Base-by-base conservation (phyloP, 2,797 vertebrate species). In the Thaleichthys pacificus region DNA sequence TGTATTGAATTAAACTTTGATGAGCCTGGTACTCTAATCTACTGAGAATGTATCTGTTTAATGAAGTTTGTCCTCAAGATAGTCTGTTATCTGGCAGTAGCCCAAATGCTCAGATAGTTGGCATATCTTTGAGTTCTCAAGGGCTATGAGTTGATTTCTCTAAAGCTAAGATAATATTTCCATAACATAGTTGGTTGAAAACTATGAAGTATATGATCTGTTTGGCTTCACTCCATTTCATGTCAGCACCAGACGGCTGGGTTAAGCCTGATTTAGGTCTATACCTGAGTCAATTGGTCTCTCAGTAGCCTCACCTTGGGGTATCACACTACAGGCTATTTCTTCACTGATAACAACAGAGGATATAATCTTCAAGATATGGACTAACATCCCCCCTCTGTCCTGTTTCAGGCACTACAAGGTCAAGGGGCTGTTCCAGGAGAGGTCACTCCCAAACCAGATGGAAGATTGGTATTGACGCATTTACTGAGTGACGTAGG, bases 361-460 rank as follows among this genome's bases (percentile, higher is more conserved):
- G 67, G 70, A 76, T 80, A 79, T 42, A 73, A 24, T 67, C 47
- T 74, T 73, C 73, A 22, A 70, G 76, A 83, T 77, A 76, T 28
- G 42, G 66, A 51, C 38, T 64, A 80, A 83, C 78, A 70, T 47
- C 73, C 72, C 72, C 35, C 64, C 57, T 75, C 73, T 71, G 69
- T 81, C 71, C 77, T 80, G 66, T 61, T 70, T 76, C 35, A 26
- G 64, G 66, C 72, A 68, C 66, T 38, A 66, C 51, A 47, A 63
- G 69, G 77, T 78, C 54, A 67, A 65, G 70, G 66, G 61, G 61
- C 35, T 51, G 75, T 83, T 75, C 24, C 69, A 56, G 61, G 57
- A 84, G 82, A 88, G 82, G 79, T 82, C 81, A 77, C 57, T 30
- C 32, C 71, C 62, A 76, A 74, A 68, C 66, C 71, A 24, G 58